phyloP scores from a whole-genome alignment of 1,140 invertebrate genomes.

The Hypothenemus hampei region DNA sequence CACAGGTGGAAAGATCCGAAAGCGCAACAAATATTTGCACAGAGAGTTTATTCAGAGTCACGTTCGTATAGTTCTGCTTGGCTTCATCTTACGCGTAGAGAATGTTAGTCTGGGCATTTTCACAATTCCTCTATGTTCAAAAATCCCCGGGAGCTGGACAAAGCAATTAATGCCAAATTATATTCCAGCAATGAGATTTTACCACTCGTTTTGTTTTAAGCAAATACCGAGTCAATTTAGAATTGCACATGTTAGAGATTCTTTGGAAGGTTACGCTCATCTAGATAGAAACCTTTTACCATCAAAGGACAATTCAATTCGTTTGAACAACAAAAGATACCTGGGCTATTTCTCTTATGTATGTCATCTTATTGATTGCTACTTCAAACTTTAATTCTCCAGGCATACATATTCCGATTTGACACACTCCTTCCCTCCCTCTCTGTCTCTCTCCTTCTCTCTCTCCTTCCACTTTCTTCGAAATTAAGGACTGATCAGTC shows the following conservation, averaged over 20 bases:
- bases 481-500: constrained; percentile 21
- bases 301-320: too few relatives aligned
- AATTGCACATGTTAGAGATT: too few relatives aligned
- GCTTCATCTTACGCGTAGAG: constrained; percentile 39
- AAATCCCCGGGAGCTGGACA: too few relatives aligned
- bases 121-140: too few relatives aligned
- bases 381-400: constrained; percentile 12
- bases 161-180: too few relatives aligned
- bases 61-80: constrained; percentile 41
- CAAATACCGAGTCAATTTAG: too few relatives aligned
- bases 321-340: too few relatives aligned
- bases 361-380: constrained; percentile 10
- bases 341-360: too few relatives aligned
- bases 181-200: too few relatives aligned
- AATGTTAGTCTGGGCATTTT: constrained; percentile 32
- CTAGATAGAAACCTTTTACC: too few relatives aligned
- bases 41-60: constrained; percentile 42
- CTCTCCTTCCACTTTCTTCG: constrained; percentile 5
- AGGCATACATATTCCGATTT: constrained; percentile 17
- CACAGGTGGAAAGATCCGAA: constrained; percentile 39
- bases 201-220: too few relatives aligned
- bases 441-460: constrained; percentile 10
- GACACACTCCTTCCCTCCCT: constrained; percentile 13
- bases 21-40: constrained; percentile 42
- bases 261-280: too few relatives aligned